Evolutionary conservation across 2,797 vertebrate species (phyloP).

Genomic region (Epinephelus coioides): DNA sequence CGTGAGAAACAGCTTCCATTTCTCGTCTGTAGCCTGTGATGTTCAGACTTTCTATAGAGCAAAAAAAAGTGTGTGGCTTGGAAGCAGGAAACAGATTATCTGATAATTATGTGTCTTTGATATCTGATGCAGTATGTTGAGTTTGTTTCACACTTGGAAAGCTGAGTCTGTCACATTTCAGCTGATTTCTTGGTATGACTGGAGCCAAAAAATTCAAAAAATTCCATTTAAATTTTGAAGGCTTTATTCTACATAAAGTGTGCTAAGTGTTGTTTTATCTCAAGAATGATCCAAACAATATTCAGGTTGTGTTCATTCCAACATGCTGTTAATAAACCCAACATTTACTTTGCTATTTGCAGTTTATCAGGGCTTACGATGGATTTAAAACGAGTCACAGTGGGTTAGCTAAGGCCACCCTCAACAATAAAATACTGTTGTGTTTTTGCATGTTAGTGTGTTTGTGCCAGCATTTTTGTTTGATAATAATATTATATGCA

Average conservation of each 20-base stretch:
- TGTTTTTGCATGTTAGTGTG: constrained; percentile 18
- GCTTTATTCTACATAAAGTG: background rate
- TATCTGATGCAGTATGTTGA: background rate
- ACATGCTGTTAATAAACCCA: background rate
- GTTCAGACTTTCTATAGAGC: background rate
- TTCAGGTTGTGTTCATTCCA: background rate
- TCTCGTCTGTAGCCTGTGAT: background rate
- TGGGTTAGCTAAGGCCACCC: background rate
- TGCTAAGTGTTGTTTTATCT: background rate
- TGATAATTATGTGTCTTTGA: constrained; percentile 19
- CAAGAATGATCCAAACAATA: background rate
- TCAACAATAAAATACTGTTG: background rate
- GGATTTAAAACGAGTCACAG: no score
- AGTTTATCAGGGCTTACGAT: background rate
- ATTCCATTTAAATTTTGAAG: background rate
- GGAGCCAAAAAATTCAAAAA: background rate
- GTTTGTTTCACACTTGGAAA: background rate
- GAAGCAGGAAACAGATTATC: constrained; percentile 15
- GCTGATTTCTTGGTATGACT: background rate
- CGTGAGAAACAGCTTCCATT: constrained; percentile 11
- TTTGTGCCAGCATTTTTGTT: background rate
- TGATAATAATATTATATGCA: background rate
- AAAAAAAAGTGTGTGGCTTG: background rate
- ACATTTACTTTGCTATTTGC: background rate
- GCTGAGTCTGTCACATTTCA: background rate